Evolutionary conservation across 2,888 invertebrate genomes (phyloP).

Genomic region (Spodoptera picta): DNA sequence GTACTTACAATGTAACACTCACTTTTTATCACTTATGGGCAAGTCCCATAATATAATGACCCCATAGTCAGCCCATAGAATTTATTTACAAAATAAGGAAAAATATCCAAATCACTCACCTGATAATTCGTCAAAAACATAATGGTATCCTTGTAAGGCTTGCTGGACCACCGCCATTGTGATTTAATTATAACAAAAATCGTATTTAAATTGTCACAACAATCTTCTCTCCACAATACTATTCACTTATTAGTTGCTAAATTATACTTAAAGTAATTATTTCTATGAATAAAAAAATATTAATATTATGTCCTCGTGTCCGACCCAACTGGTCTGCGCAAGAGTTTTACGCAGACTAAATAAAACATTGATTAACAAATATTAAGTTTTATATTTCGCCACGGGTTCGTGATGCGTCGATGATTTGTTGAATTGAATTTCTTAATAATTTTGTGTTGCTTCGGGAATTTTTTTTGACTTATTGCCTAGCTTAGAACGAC

Average conservation of each 20-base stretch:
- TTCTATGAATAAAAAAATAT: too few relatives aligned
- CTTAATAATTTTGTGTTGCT: too few relatives aligned
- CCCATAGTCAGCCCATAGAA: too few relatives aligned
- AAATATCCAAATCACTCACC: conserved; percentile 33
- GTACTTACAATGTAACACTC: too few relatives aligned
- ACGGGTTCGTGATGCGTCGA: not conserved
- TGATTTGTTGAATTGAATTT: not conserved
- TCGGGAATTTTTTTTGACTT: too few relatives aligned
- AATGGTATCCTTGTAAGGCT: conserved; percentile 49
- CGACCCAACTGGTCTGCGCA: conserved; percentile 13
- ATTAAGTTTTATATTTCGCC: conserved; percentile 33
- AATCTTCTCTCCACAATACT: conserved; percentile 5
- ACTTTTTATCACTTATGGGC: too few relatives aligned
- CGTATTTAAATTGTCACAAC: conserved; percentile 2
- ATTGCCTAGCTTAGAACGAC: too few relatives aligned
- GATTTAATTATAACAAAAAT: not conserved
- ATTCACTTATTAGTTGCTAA: conserved; percentile 5
- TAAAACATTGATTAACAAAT: conserved; percentile 9
- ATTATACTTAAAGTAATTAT: too few relatives aligned
- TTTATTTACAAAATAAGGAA: not conserved
- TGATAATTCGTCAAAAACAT: conserved; percentile 51
- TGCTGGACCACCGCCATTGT: conserved; percentile 46
- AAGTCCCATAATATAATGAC: too few relatives aligned
- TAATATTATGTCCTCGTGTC: not conserved
- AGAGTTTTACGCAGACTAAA: conserved; percentile 23